Evolutionary conservation across 2,888 invertebrate species (phyloP).

Genomic region (Onthophagus sagittarius): DNA sequence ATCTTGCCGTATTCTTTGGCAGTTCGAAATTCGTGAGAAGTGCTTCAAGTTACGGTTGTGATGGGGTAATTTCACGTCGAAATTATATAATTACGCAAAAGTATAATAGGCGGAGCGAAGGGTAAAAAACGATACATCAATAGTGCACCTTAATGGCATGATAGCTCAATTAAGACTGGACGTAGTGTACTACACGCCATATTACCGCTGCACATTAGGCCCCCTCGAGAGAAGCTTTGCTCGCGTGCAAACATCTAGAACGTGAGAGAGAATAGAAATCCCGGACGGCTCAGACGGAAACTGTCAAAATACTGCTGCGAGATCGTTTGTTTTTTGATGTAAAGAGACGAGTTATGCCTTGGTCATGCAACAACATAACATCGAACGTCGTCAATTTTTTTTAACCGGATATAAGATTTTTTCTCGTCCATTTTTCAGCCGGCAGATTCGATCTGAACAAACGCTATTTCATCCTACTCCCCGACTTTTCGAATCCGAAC

Average conservation of each 20-base stretch:
- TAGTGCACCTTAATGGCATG: slow-evolving; percentile 23
- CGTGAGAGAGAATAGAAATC: slow-evolving; percentile 44
- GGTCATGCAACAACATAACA: not conserved
- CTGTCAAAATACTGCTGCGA: slow-evolving; percentile 1
- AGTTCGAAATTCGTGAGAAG: not conserved
- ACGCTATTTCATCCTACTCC: not conserved
- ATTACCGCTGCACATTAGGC: slow-evolving; percentile 26
- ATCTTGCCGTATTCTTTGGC: too few relatives aligned
- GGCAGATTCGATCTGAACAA: not conserved
- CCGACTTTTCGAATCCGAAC: not conserved
- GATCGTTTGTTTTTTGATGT: not conserved
- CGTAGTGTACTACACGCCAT: slow-evolving; percentile 13
- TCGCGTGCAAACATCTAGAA: slow-evolving; percentile 42
- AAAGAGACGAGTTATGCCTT: not conserved
- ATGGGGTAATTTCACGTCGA: not conserved
- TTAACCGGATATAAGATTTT: not conserved
- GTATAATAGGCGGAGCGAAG: slow-evolving; percentile 12
- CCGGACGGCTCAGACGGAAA: slow-evolving; percentile 27
- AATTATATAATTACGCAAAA: slow-evolving; percentile 6
- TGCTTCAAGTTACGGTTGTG: not conserved
- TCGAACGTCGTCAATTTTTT: not conserved
- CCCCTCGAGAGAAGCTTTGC: slow-evolving; percentile 25
- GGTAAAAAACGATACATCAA: slow-evolving; percentile 20
- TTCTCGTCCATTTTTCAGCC: not conserved
- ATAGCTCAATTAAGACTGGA: slow-evolving; percentile 27